Percentiles rank a stretch among this genome's conserved stretches.
phyloP scores from a whole-genome alignment of 2,888 invertebrate genomes.

The Masnerella sp. region DNA sequence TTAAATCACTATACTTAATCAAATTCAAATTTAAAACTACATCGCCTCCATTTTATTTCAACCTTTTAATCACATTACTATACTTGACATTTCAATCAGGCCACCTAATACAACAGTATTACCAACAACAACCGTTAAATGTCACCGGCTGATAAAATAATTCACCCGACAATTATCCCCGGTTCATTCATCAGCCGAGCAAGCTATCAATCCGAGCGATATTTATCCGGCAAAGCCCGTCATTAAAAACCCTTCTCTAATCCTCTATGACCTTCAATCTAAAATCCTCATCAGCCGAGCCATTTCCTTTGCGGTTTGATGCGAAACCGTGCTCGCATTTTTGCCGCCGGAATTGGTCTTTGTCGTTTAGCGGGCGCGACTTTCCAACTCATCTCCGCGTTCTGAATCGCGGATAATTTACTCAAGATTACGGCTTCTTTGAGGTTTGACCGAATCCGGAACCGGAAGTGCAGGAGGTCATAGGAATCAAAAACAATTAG shows the following conservation, averaged over 20 bases:
- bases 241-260: slow-evolving; percentile 22
- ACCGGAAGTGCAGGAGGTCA: too few species aligned
- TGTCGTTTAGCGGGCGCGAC: slow-evolving; percentile 3
- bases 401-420: too few species aligned
- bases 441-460: too few species aligned
- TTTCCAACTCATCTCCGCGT: too few species aligned
- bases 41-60: background rate
- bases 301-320: slow-evolving; percentile 34
- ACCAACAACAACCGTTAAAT: slow-evolving; percentile 10
- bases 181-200: slow-evolving; percentile 29
- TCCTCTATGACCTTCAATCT: slow-evolving; percentile 26
- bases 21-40: background rate
- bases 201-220: slow-evolving; percentile 14
- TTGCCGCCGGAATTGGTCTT: slow-evolving; percentile 14
- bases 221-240: slow-evolving; percentile 14
- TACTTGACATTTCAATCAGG: slow-evolving; percentile 16
- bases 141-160: slow-evolving; percentile 6
- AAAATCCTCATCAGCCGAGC: slow-evolving; percentile 17
- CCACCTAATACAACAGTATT: background rate
- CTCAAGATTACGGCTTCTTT: too few species aligned
- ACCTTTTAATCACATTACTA: background rate
- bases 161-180: slow-evolving; percentile 10
- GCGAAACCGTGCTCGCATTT: slow-evolving; percentile 21
- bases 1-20: too few species aligned
- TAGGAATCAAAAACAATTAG: too few species aligned